phyloP scores from a whole-genome alignment of 2,113 vertebrate species.

The Eulacestoma nigropectus region DNA sequence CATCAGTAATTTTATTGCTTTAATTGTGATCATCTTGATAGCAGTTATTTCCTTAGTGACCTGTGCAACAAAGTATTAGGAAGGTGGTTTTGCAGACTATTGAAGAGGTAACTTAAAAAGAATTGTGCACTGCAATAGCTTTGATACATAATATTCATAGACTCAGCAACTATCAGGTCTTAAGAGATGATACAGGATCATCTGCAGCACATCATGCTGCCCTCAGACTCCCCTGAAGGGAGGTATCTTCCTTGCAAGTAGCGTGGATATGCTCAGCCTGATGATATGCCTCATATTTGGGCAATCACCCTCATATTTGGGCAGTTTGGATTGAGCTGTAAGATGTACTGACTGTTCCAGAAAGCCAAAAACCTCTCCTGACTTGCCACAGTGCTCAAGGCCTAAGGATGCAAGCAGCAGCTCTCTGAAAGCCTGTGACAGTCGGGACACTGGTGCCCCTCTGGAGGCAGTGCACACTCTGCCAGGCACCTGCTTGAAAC shows the following conservation, averaged over 20 bases:
- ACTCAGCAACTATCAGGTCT: neutral
- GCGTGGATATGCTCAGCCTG: neutral
- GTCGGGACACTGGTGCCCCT: neutral
- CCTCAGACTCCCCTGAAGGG: neutral
- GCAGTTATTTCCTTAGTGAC: conserved; percentile 16
- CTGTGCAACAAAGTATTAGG: neutral
- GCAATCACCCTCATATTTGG: neutral
- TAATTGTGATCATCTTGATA: conserved; percentile 9
- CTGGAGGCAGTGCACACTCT: rapidly evolving
- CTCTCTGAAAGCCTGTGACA: neutral
- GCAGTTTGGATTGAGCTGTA: neutral
- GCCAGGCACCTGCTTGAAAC: neutral
- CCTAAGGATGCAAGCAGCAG: neutral
- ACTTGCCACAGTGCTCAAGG: neutral
- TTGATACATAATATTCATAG: neutral
- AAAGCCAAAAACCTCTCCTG: neutral
- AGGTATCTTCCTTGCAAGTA: neutral
- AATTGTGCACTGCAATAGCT: neutral
- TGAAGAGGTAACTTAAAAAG: neutral
- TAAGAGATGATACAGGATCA: neutral
- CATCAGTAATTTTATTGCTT: conserved; percentile 33
- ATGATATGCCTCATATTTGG: neutral
- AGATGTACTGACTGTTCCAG: neutral
- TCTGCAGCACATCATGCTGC: neutral
- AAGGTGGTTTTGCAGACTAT: neutral